Evolutionary conservation across 2,888 invertebrate genomes (phyloP), one percentile per base, ranked within the genome.

Genomic region (Dicyrtoma fusca): DNA sequence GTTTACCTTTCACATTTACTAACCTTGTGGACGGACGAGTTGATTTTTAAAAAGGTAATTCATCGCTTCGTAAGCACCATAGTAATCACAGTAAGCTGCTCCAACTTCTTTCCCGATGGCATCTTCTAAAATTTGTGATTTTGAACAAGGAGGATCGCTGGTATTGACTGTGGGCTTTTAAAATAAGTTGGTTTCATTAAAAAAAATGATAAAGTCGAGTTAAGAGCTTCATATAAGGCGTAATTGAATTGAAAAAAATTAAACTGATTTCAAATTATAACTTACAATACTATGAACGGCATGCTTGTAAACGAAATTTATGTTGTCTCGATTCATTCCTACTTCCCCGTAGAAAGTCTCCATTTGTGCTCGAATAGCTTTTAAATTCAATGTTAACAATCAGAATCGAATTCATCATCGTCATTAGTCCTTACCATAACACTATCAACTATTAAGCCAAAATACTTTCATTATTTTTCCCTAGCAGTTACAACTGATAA

Each of bases 51-150:
- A 11, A 5, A 71, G 0, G 25, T 64, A 71, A 42, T 65, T 64
- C 5, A 71, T 26, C 2, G 57, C 64, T 57, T 71, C 71, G 23
- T 25, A 71, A 4, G 65, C 71, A 44, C 71, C 71, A 47, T 65
- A 57, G 26, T 71, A 71, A 6, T 53, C 57, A 55, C 71, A 71
- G 23, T 42, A 71, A 8, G 64, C 26, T 42, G 63, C 53, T 6
- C 71, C 71, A 42, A 26, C 42, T n/a, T n/a, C 19, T 17, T 61
- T 26, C 0, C 61, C 42, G 8, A 19, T 14, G 19, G 19, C 3
- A 8, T 34, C 34, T 5, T 34, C 34, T 4, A 17, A 19, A n/a
- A 42, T n/a, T 34, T 42, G 26, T 1, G 61, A 26, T n/a, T 26
- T 5, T 1, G 61, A n/a, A 42, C 61, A 61, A n/a, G 23, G 6